These are phyloP conservation scores for Schizotus pectinicornis DNA, from an alignment of 2,888 invertebrate species.

Conservation along the genomic window DNA sequence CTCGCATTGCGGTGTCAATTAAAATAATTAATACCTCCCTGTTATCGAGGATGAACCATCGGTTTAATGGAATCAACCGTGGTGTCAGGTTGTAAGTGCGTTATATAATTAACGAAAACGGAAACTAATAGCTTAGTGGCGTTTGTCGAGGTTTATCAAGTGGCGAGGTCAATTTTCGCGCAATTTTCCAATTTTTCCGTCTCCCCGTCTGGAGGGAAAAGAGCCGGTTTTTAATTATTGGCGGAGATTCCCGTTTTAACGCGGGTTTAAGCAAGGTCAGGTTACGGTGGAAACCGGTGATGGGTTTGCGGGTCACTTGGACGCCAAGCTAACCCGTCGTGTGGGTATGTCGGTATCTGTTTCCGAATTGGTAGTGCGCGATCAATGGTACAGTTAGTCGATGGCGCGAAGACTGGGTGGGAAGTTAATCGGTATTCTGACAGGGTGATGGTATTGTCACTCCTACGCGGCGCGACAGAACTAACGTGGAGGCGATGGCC, in stretches of 20 bases:
- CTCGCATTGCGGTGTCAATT: too few species aligned
- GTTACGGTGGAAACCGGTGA: conserved; percentile 30
- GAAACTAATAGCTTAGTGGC: too few species aligned
- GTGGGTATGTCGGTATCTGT: background rate
- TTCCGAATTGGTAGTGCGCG: background rate
- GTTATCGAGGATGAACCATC: too few species aligned
- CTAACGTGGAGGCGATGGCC: too few species aligned
- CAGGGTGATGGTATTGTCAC: background rate
- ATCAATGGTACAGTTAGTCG: background rate
- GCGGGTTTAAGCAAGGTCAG: conserved; percentile 23
- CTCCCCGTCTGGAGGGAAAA: background rate
- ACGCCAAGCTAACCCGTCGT: conserved; percentile 10
- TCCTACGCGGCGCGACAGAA: background rate
- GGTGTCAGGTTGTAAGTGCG: too few species aligned
- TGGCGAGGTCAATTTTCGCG: too few species aligned
- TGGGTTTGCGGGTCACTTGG: conserved; percentile 31
- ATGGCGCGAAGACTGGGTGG: background rate
- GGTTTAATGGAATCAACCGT: too few species aligned
- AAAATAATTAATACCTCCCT: too few species aligned
- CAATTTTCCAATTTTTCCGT: background rate
- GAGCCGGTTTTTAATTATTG: background rate
- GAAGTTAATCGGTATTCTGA: conserved; percentile 1
- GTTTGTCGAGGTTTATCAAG: too few species aligned
- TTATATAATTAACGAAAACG: too few species aligned
- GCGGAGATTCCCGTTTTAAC: conserved; percentile 21